Evolutionary conservation across 2,888 invertebrate species (phyloP), one percentile per base, ranked within the genome.

Genomic region (Pomacea canaliculata): DNA sequence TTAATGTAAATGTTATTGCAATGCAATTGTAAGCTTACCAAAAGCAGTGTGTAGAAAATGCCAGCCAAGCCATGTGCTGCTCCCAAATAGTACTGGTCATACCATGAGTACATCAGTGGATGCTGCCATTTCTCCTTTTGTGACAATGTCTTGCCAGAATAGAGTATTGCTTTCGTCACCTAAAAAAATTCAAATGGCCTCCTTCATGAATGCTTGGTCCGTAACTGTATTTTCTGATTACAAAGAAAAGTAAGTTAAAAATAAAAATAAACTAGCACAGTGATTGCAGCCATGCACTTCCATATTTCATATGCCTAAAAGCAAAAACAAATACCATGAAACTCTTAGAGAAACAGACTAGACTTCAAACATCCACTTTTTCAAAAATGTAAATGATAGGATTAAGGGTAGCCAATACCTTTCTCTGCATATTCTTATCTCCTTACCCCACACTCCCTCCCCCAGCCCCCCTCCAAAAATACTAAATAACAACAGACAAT

Each of bases 51-150:
- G 88, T 95, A 96, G 48, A 96, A 90, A 87, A 98, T 97, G 12
- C 97, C 97, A 79, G 94, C 94, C 82, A 96, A 91, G 27, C 97
- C 97, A 92, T 97, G 97, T 70, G 97, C 97, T 66, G 95, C 97
- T 27, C 97, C 97, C 72, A 96, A 91, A 89, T 97, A 97, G 87
- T 94, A 93, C 88, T 94, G 95, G 62, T 94, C 94, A 91, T 97
- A 96, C 96, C 97, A 97, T 85, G 94, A 93, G 92, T 94, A 97
- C 93, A 95, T 93, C 67, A 97, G 91, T 1, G 96, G 95, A 75
- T 86, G 87, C 1, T 80, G 79, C 71, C 85, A 85, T n/a, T 80
- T 92, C 83, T 92, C 91, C 79, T 92, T 89, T 65, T 89, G 85
- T 4, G 95, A 92, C 85, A 94, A 92, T 60, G 91, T 88, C 90